Evolutionary conservation across 2,797 vertebrate species (phyloP), one percentile per base, ranked within the genome.

Genomic region (Lindbergichthys nudifrons): DNA sequence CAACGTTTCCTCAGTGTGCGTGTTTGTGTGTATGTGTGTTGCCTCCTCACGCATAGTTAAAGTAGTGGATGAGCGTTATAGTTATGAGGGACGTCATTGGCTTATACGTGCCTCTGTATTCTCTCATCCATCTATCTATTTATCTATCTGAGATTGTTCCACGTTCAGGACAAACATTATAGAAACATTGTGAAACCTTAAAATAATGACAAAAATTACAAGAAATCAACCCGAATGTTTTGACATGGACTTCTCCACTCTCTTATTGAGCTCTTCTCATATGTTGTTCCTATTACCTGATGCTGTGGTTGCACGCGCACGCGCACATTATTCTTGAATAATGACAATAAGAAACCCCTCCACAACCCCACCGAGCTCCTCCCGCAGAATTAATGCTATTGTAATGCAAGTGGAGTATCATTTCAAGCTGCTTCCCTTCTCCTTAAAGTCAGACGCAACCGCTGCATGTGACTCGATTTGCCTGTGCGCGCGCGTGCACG

Each of bases 51-150:
- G 82, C 82, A 77, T 80, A 82, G 73, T 82, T 76, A 80, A 83
- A 90, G 82, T 87, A 88, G 86, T 87, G 82, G 86, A 78, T 87
- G 87, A 75, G 83, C 71, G 62, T 83, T 87, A 90, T 85, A 88
- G 79, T 91, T 87, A 76, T 81, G 84, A 82, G 73, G 70, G 65
- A 85, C 79, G 79, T 83, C 77, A 88, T 32, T 60, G 71, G 23
- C 41, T 65, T 70, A 36, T 47, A 26, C 77, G 63, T 57, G 54
- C 47, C 48, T 71, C 18, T 39, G 46, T 53, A 73, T 62, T 67
- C 19, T 64, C 16, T 52, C 16, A 64, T 10, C 47, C 9, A 54
- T 69, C 39, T 48, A 48, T 78, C 73, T 50, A 65, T 79, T 64
- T 53, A 51, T 69, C 65, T 62, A 48, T 69, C 51, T 52, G 6